These are phyloP conservation scores for Bubalus kerabau DNA, from an alignment of 2,113 vertebrate species.

Conservation along the genomic window DNA sequence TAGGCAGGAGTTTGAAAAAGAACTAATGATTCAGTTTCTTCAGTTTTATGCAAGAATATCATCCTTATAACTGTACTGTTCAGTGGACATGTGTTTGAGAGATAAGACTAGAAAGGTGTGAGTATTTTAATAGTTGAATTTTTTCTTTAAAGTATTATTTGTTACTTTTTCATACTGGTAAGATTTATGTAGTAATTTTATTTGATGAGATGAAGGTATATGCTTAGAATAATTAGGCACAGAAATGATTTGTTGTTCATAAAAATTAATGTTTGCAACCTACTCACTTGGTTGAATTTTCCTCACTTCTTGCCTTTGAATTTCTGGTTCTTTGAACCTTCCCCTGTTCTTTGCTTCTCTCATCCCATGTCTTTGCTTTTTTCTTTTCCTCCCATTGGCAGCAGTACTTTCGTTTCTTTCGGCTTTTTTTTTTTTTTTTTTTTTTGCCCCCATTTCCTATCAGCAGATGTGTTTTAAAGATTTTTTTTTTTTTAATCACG, in stretches of 20 bases:
- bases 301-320: neutral
- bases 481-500: neutral
- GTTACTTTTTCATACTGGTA: neutral
- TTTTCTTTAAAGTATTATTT: slow-evolving; percentile 22
- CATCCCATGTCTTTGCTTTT: neutral
- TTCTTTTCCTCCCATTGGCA: neutral
- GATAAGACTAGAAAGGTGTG: neutral
- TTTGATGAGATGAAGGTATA: neutral
- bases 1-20: neutral
- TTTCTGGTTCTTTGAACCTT: neutral
- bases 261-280: slow-evolving; percentile 17
- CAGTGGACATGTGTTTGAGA: neutral
- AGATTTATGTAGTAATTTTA: neutral
- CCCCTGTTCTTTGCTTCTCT: neutral
- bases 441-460: neutral
- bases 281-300: neutral
- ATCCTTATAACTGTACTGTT: neutral
- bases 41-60: neutral
- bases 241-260: neutral
- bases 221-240: neutral
- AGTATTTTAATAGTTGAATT: slow-evolving; percentile 10
- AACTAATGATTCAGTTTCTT: neutral
- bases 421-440: neutral
- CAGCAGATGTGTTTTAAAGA: neutral
- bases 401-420: neutral